Evolutionary conservation across 2,113 vertebrate genomes (phyloP).

Genomic region (Gobio gobio): DNA sequence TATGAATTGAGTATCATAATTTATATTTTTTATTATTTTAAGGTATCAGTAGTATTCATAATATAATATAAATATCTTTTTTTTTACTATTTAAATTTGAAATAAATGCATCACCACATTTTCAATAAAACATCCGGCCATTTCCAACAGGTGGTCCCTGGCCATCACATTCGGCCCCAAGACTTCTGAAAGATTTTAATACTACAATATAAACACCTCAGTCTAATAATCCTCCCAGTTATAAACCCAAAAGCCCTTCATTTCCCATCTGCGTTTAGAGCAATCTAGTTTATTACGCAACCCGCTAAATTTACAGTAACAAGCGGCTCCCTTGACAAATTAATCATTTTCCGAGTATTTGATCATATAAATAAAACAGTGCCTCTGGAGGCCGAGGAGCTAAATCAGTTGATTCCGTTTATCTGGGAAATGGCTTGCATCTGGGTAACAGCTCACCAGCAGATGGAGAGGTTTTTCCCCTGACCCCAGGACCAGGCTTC

Average conservation of each 20-base stretch:
- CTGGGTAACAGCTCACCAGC: slow-evolving; percentile 66
- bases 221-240: slow-evolving; percentile 72
- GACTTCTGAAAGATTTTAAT: background rate
- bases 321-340: slow-evolving; percentile 81
- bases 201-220: slow-evolving; percentile 5
- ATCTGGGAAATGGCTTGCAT: slow-evolving; percentile 66
- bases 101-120: background rate
- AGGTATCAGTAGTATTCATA: too few species aligned
- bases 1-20: background rate
- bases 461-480: slow-evolving; percentile 66
- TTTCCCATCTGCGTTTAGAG: slow-evolving; percentile 85
- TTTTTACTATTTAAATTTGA: background rate
- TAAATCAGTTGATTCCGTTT: slow-evolving; percentile 75
- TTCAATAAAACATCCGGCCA: background rate
- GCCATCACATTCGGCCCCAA: background rate
- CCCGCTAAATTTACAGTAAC: slow-evolving; percentile 87
- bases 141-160: background rate
- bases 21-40: too few species aligned
- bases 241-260: slow-evolving; percentile 78
- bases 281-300: slow-evolving; percentile 88
- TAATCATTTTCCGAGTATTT: slow-evolving; percentile 80
- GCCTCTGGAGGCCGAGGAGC: slow-evolving; percentile 74
- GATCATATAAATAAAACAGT: slow-evolving; percentile 84
- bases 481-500: slow-evolving; percentile 55
- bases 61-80: background rate